A percentile compares a stretch with the other conserved stretches of the same genome.
Conservation (phyloP, 2,113 vertebrate species). For the Tapirus terrestris region DNA sequence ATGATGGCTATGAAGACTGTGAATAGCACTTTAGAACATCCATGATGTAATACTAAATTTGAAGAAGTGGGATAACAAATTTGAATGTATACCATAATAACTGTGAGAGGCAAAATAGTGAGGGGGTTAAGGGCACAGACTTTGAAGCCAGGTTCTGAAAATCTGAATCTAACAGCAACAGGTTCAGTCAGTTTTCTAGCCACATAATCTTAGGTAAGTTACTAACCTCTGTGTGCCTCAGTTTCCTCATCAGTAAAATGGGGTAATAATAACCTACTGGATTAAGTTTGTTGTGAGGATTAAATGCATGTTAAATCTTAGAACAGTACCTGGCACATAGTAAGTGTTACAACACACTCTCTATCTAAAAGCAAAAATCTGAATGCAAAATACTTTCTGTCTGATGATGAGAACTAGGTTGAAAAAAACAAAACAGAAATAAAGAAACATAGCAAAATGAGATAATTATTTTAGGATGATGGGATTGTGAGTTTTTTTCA, state of each 20-base stretch:
- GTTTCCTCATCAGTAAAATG: slow-evolving; percentile 51
- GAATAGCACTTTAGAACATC: slow-evolving; percentile 6
- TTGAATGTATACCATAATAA: background rate
- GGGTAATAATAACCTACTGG: background rate
- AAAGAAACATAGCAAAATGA: background rate
- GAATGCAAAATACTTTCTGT: slow-evolving; percentile 75
- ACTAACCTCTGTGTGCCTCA: background rate
- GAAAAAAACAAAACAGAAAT: background rate
- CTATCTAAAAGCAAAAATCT: slow-evolving; percentile 29
- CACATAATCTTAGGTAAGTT: background rate
- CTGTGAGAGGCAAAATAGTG: background rate
- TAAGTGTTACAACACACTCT: background rate
- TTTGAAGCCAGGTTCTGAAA: background rate
- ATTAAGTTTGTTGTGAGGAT: background rate
- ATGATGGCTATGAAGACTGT: background rate
- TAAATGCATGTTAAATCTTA: background rate
- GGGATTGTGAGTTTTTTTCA: background rate
- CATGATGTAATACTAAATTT: slow-evolving; percentile 7
- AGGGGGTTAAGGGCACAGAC: background rate
- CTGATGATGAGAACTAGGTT: slow-evolving; percentile 70
- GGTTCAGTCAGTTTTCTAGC: background rate
- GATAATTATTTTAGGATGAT: slow-evolving; percentile 21
- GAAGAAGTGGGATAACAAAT: slow-evolving; percentile 20
- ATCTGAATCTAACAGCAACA: background rate
- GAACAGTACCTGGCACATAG: background rate